These are phyloP conservation scores for Pseudotriccus pelzelni DNA, from an alignment of 2,797 vertebrate species.

Conservation along the genomic window DNA sequence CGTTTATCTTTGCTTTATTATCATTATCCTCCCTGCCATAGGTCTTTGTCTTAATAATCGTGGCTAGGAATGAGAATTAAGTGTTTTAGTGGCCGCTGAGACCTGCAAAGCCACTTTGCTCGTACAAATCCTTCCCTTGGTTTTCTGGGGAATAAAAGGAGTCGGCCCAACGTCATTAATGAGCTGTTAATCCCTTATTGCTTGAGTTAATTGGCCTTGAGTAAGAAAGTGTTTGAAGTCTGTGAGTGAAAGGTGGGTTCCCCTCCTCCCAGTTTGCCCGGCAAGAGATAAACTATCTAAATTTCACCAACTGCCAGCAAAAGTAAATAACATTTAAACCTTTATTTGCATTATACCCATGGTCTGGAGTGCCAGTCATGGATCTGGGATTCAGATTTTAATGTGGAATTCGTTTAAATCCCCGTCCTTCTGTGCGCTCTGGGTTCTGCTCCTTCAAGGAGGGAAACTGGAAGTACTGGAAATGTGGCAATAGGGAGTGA, in stretches of 20 bases:
- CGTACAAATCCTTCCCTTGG: background rate
- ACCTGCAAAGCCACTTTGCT: background rate
- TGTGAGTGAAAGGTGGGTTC: background rate
- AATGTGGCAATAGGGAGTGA: background rate
- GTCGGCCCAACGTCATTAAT: background rate
- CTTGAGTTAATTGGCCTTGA: conserved; percentile 44
- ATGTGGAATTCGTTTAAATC: background rate
- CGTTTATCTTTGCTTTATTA: background rate
- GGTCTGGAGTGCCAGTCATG: background rate
- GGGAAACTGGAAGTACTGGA: background rate
- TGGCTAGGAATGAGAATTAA: background rate
- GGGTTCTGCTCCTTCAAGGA: background rate
- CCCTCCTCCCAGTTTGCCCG: background rate
- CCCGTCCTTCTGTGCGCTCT: accelerated
- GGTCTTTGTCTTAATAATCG: background rate
- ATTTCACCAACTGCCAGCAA: background rate
- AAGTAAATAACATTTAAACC: background rate
- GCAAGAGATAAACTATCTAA: background rate
- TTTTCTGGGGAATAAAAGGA: background rate
- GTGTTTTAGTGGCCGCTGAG: background rate
- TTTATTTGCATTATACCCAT: background rate
- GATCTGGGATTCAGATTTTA: background rate
- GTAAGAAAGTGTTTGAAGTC: background rate
- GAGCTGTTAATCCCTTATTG: conserved; percentile 27
- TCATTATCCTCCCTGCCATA: background rate